Conservation (phyloP, 2,888 invertebrate species). For the Pherbina coryleti region DNA sequence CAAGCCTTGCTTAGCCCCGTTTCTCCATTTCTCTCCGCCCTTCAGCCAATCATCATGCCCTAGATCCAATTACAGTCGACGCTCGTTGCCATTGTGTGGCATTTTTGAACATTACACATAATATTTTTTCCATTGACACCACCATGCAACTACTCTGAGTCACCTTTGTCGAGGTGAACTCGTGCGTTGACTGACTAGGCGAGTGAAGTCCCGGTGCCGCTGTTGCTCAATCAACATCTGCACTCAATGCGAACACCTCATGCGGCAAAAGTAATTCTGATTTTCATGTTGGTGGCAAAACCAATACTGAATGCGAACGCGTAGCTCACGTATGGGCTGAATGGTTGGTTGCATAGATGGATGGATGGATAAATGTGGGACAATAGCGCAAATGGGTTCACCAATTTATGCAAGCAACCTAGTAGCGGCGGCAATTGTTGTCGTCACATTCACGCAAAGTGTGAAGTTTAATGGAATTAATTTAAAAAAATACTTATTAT, state of each 20-base stretch:
- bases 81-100: slow-evolving; percentile 13
- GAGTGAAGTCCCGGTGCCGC: background rate
- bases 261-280: slow-evolving; percentile 25
- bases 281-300: background rate
- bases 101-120: slow-evolving; percentile 26
- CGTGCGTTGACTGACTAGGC: slow-evolving; percentile 12
- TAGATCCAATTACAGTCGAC: slow-evolving; percentile 30
- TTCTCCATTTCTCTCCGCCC: background rate
- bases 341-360: background rate
- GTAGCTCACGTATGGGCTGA: background rate
- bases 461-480: slow-evolving; percentile 19
- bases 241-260: slow-evolving; percentile 23
- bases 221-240: slow-evolving; percentile 16
- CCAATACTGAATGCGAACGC: background rate
- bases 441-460: slow-evolving; percentile 1
- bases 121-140: background rate
- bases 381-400: slow-evolving; percentile 15
- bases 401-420: slow-evolving; percentile 28
- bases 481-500: slow-evolving; percentile 1
- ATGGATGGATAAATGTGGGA: background rate
- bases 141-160: background rate
- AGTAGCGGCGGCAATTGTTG: slow-evolving; percentile 6
- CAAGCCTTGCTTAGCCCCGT: background rate
- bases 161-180: background rate
- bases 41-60: background rate